phyloP scores from a whole-genome alignment of 2,113 vertebrate genomes.

The Meriones unguiculatus region DNA sequence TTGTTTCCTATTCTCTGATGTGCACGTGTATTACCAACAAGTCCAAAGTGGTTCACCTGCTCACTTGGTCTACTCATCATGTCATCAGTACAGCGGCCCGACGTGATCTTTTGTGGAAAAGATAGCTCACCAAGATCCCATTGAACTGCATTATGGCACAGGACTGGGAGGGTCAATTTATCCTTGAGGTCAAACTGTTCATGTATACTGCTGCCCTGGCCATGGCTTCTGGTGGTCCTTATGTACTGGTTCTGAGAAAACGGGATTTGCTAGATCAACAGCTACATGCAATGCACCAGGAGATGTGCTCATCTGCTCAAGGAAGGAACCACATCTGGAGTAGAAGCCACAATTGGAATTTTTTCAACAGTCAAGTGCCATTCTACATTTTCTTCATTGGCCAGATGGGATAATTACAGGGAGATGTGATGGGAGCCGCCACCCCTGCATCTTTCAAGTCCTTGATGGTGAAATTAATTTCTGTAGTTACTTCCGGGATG shows the following conservation, averaged over 20 bases:
- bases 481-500: not conserved
- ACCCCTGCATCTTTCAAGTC: not conserved
- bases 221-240: not conserved
- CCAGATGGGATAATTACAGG: not conserved
- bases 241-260: not conserved
- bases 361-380: not conserved
- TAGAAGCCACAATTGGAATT: not conserved
- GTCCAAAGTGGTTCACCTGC: not conserved
- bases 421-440: not conserved
- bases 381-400: not conserved
- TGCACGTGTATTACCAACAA: not conserved
- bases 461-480: not conserved
- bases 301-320: not conserved
- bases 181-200: not conserved
- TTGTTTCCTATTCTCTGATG: not conserved
- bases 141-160: not conserved
- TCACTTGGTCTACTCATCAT: not conserved
- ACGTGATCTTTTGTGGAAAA: not conserved
- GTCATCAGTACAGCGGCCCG: not conserved
- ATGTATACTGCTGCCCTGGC: not conserved
- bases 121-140: not conserved
- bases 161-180: not conserved
- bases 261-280: not conserved
- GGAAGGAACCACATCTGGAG: not conserved
- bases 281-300: not conserved